A percentile compares a stretch with the other conserved stretches of the same genome.
phyloP scores from a whole-genome alignment of 2,113 vertebrate genomes.

The Egretta garzetta region DNA sequence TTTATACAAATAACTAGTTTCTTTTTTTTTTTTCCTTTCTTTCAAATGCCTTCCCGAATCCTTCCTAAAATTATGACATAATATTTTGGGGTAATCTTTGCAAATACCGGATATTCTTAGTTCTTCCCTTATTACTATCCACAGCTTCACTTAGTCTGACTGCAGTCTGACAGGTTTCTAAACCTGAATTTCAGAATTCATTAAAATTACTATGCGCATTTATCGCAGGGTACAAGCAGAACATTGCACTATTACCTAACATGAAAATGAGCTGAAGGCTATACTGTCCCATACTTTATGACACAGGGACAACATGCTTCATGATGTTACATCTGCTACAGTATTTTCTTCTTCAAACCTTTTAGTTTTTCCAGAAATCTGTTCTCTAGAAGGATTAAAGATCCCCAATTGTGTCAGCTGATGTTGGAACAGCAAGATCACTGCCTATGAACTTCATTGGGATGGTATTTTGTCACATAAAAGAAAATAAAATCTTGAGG shows the following conservation, averaged over 20 bases:
- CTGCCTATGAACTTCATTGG: not conserved
- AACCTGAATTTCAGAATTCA: not conserved
- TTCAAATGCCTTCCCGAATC: not conserved
- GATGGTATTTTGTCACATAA: not conserved
- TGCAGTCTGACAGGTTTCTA: not conserved
- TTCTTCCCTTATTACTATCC: not conserved
- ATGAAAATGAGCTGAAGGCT: not conserved
- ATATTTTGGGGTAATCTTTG: not conserved
- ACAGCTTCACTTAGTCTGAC: not conserved
- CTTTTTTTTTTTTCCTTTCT: not conserved
- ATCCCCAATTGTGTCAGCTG: not conserved
- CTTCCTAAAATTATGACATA: not conserved
- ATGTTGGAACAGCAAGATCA: not conserved
- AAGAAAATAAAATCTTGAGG: not conserved
- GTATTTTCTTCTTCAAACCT: not conserved
- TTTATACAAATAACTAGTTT: not conserved
- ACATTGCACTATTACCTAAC: not conserved
- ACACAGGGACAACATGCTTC: not conserved
- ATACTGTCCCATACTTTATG: no score
- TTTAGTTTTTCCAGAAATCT: not conserved
- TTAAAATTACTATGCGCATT: not conserved
- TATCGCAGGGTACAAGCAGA: not conserved
- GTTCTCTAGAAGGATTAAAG: not conserved
- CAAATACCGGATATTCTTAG: not conserved
- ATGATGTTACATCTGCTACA: not conserved